phyloP scores from a whole-genome alignment of 2,113 vertebrate genomes.

The Amblyornis subalaris region DNA sequence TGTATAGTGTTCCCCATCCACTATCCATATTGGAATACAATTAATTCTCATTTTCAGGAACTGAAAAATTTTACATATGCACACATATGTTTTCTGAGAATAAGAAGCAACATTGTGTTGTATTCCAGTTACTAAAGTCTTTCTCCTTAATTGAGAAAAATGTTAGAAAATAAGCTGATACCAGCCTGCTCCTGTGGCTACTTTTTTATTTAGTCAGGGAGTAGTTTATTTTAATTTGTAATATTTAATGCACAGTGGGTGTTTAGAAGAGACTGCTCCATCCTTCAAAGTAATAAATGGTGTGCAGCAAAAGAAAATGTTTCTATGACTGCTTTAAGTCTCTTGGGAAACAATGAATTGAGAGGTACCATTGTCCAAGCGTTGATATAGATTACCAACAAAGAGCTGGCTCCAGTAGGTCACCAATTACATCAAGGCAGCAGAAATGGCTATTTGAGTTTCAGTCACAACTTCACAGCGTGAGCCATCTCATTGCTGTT shows the following conservation, averaged over 20 bases:
- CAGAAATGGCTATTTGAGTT: slow-evolving; percentile 42
- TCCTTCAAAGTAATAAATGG: slow-evolving; percentile 41
- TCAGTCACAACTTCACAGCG: slow-evolving; percentile 33
- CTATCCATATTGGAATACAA: background rate
- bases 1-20: background rate
- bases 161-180: slow-evolving; percentile 34
- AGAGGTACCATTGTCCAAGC: background rate
- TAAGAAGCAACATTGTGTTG: background rate
- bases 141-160: slow-evolving; percentile 44
- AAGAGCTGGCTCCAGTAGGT: slow-evolving; percentile 46
- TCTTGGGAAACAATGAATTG: slow-evolving; percentile 44
- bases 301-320: slow-evolving; percentile 8
- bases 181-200: background rate
- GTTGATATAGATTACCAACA: slow-evolving; percentile 34
- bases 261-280: slow-evolving; percentile 5
- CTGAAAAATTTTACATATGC: background rate
- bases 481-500: slow-evolving; percentile 46
- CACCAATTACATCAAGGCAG: slow-evolving; percentile 49
- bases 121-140: background rate
- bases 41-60: slow-evolving; percentile 16
- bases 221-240: slow-evolving; percentile 62
- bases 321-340: slow-evolving; percentile 58
- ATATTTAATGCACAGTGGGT: slow-evolving; percentile 39
- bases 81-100: background rate
- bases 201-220: slow-evolving; percentile 2